A percentile compares a stretch with the other conserved stretches of the same genome.
Evolutionary conservation across 2,797 vertebrate genomes (phyloP).

Genomic region (Gymnothorax reevesii): DNA sequence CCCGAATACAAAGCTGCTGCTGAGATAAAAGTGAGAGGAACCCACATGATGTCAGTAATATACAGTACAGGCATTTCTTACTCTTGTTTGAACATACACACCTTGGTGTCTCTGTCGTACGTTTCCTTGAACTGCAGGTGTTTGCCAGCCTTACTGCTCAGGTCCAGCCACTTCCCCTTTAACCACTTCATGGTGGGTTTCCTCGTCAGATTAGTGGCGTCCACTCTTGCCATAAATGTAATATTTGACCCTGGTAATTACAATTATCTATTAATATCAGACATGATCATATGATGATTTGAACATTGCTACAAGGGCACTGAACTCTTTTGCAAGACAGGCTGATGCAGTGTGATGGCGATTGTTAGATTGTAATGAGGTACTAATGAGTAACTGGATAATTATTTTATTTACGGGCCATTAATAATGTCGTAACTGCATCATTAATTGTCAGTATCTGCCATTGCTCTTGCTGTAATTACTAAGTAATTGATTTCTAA

Average conservation of each 20-base stretch:
- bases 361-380: too few species aligned
- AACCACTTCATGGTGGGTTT: constrained; percentile 85
- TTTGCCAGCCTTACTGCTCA: constrained; percentile 83
- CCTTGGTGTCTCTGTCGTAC: constrained; percentile 82
- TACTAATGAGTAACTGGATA: too few species aligned
- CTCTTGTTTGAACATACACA: constrained; percentile 49
- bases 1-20: background rate
- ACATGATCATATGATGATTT: background rate
- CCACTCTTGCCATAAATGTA: constrained; percentile 67
- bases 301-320: too few species aligned
- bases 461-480: too few species aligned
- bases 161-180: constrained; percentile 90
- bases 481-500: too few species aligned
- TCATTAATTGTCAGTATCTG: too few species aligned
- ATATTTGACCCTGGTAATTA: constrained; percentile 62
- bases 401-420: too few species aligned
- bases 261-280: constrained; percentile 30
- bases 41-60: background rate
- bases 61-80: background rate
- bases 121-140: constrained; percentile 83
- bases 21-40: background rate
- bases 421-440: too few species aligned
- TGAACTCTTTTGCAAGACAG: too few species aligned
- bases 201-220: constrained; percentile 68
- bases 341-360: too few species aligned